These are phyloP conservation scores for Dreissena polymorpha DNA, from an alignment of 1,140 invertebrate genomes.

Conservation along the genomic window DNA sequence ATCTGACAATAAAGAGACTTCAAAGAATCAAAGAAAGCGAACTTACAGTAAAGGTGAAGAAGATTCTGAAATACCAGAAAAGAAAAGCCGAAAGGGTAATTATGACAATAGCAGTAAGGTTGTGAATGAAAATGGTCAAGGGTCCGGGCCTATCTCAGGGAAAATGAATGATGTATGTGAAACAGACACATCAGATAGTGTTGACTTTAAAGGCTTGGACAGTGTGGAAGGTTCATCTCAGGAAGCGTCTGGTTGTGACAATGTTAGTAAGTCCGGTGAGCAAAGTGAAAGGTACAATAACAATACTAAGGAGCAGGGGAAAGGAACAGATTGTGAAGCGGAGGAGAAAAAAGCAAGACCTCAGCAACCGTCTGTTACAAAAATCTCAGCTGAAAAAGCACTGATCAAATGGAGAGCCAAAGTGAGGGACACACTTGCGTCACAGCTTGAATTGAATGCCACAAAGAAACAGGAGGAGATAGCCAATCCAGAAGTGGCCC, in stretches of 20 bases:
- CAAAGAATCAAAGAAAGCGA: too few species aligned
- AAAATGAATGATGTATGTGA: too few species aligned
- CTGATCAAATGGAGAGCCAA: slow-evolving; percentile 39
- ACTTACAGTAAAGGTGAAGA: too few species aligned
- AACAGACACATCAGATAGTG: too few species aligned
- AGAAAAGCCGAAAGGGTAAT: too few species aligned
- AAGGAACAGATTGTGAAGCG: not conserved
- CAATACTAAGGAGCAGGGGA: not conserved
- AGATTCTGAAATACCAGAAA: too few species aligned
- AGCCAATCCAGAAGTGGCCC: slow-evolving; percentile 27
- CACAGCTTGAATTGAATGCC: slow-evolving; percentile 48
- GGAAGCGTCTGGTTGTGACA: not conserved
- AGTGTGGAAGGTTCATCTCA: not conserved
- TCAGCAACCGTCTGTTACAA: slow-evolving; percentile 31
- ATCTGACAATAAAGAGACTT: too few species aligned
- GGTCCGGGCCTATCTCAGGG: too few species aligned
- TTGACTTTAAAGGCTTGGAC: not conserved
- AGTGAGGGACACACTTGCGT: slow-evolving; percentile 32
- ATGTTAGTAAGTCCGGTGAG: not conserved
- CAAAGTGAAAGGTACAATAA: not conserved
- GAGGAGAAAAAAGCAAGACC: not conserved
- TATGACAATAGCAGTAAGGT: too few species aligned
- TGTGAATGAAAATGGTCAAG: too few species aligned
- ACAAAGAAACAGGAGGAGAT: slow-evolving; percentile 42
- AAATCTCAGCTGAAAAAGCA: slow-evolving; percentile 41